Conservation (phyloP, 2,113 vertebrate genomes). For the Callionymus lyra region DNA sequence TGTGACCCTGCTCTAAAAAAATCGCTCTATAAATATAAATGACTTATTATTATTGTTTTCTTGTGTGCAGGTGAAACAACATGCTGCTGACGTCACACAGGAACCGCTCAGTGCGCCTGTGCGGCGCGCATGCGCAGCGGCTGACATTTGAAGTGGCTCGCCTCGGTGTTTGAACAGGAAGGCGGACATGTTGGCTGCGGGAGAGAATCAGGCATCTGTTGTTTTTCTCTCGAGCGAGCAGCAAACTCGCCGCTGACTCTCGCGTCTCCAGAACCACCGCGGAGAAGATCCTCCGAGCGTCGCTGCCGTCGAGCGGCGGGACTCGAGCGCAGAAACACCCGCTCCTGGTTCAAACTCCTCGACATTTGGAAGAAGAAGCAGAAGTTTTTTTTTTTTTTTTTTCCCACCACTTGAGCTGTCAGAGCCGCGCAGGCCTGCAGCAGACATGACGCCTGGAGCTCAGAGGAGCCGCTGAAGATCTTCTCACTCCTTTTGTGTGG, state of each 20-base stretch:
- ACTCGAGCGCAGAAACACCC: neutral
- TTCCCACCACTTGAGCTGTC: slow-evolving; percentile 67
- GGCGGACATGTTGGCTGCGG: slow-evolving; percentile 86
- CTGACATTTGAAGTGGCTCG: slow-evolving; percentile 47
- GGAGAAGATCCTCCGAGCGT: slow-evolving; percentile 1
- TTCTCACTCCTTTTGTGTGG: slow-evolving; percentile 48
- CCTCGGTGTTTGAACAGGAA: slow-evolving; percentile 84
- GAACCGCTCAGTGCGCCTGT: slow-evolving; percentile 24
- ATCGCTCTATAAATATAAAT: no score
- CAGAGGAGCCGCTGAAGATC: no score
- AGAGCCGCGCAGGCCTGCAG: slow-evolving; percentile 46
- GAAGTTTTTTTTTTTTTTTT: slow-evolving; percentile 50
- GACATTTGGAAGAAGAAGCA: slow-evolving; percentile 65
- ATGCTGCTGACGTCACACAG: slow-evolving; percentile 17
- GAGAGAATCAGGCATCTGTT: slow-evolving; percentile 62
- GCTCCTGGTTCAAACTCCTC: slow-evolving; percentile 25
- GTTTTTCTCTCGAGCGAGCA: slow-evolving; percentile 35
- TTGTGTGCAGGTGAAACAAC: slow-evolving; percentile 17
- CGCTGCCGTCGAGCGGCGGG: slow-evolving; percentile 27
- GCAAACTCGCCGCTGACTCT: slow-evolving; percentile 15
- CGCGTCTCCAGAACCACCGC: slow-evolving; percentile 1
- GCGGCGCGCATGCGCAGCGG: slow-evolving; percentile 64
- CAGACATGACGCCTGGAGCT: slow-evolving; percentile 41
- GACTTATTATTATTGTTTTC: no score
- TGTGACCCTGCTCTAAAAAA: no score